Evolutionary conservation across 2,888 invertebrate species (phyloP), one percentile per base, ranked within the genome.

Genomic region (Eucera pruinosa): DNA sequence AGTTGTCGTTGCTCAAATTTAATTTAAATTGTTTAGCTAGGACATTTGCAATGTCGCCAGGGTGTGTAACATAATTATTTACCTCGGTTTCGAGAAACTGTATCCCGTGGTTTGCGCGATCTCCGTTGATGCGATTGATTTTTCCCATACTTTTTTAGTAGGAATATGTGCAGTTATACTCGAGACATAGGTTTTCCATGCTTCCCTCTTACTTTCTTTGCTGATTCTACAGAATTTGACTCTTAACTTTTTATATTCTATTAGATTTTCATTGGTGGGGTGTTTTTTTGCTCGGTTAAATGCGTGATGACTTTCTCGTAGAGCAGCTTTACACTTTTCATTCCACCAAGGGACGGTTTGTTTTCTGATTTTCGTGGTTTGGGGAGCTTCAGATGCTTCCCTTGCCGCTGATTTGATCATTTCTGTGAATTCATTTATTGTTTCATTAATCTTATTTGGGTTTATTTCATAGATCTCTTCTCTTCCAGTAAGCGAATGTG

Each of bases 191-290:
- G 11, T 11, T 5, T 9, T 39, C 54, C 54, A 55, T 23, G 36
- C 1, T 54, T 55, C 13, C n/a, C 33, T 45, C 27, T 54, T 54
- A 20, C 54, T 65, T 20, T 65, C 33, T 54, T 65, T 65, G 13
- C 13, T 36, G 2, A 33, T 65, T 33, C 23, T 65, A 2, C 36
- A 23, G 1, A 43, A 43, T 20, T 15, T 54, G 0, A 25, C 65
- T 9, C 65, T 13, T 9, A n/a, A 13, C 23, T 41, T 55, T 45
- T 47, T 45, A 4, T 33, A 65, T 15, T 54, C 43, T 7, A 65
- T 45, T 18, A 45, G 1, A 4, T 33, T 65, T 45, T 20, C 45
- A 3, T 0, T 36, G 4, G 30, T 33, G 1, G 30, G 30, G 0
- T 45, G 15, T n/a, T 45, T 65, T 23, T 64, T 50, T 5, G 6